A percentile compares a stretch with the other conserved stretches of the same genome.
These are phyloP conservation scores for Lepisosteus oculatus DNA, from an alignment of 2,113 vertebrate genomes.

Conservation along the genomic window DNA sequence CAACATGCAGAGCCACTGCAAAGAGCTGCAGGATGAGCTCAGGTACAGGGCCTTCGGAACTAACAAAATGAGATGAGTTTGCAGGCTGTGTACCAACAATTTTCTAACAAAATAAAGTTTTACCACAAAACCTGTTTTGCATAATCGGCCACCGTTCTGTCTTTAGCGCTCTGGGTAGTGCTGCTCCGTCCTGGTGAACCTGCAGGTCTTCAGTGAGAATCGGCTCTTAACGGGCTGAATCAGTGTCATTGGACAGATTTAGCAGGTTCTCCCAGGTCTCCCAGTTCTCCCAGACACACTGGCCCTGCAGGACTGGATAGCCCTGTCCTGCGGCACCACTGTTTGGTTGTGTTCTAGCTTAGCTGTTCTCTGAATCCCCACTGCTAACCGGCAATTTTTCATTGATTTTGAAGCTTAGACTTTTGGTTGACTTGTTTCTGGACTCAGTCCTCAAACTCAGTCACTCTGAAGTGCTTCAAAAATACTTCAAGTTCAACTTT, in stretches of 20 bases:
- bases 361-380: too few species aligned
- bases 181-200: too few species aligned
- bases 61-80: slow-evolving; percentile 36
- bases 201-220: too few species aligned
- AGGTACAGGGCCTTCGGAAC: slow-evolving; percentile 12
- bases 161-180: too few species aligned
- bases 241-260: background rate
- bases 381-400: too few species aligned
- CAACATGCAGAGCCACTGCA: slow-evolving; percentile 33
- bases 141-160: background rate
- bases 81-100: slow-evolving; percentile 33
- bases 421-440: too few species aligned
- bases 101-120: slow-evolving; percentile 21
- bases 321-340: too few species aligned
- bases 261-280: background rate
- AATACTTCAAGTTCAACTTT: too few species aligned
- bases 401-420: too few species aligned
- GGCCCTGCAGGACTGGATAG: slow-evolving; percentile 6
- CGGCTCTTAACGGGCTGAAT: background rate
- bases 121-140: slow-evolving; percentile 19
- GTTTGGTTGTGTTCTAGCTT: too few species aligned
- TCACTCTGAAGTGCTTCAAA: too few species aligned
- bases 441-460: too few species aligned
- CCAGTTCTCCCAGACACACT: background rate
- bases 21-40: background rate